Evolutionary conservation across 1,140 invertebrate species (phyloP).

Genomic region (Thalassaphorura encarpata): DNA sequence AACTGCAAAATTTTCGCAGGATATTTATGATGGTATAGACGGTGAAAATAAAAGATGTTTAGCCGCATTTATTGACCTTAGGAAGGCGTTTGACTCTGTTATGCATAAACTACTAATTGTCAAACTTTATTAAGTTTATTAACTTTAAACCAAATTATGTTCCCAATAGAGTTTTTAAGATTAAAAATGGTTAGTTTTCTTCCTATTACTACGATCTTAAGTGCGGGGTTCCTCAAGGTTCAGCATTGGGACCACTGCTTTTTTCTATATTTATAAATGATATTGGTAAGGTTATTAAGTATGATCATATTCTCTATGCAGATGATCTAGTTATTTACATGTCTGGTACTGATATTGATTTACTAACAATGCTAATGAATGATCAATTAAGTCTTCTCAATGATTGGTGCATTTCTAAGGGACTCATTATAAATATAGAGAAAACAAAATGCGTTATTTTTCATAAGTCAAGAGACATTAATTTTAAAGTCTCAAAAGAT

Average conservation of each 20-base stretch:
- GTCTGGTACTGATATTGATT: background rate
- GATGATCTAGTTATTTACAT: constrained; percentile 9
- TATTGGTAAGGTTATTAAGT: background rate
- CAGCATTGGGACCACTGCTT: constrained; percentile 1
- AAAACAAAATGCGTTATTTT: constrained; percentile 12
- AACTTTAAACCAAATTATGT: too few relatives aligned
- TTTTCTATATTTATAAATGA: constrained; percentile 3
- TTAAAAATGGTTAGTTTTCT: too few relatives aligned
- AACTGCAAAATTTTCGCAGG: too few relatives aligned
- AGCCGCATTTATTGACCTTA: too few relatives aligned
- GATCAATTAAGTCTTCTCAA: background rate
- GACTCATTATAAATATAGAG: background rate
- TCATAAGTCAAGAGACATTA: constrained; percentile 6
- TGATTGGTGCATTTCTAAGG: background rate
- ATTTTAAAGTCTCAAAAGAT: too few relatives aligned
- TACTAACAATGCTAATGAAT: background rate
- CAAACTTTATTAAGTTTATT: too few relatives aligned
- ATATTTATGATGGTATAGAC: too few relatives aligned
- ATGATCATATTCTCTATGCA: background rate
- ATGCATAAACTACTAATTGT: too few relatives aligned
- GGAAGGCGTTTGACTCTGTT: too few relatives aligned
- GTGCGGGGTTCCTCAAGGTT: constrained; percentile 10
- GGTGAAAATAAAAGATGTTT: too few relatives aligned
- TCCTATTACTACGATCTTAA: too few relatives aligned
- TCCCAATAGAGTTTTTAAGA: too few relatives aligned